Base-by-base conservation (phyloP, 2,888 invertebrate genomes). In the Torymus aiolomorphi region DNA sequence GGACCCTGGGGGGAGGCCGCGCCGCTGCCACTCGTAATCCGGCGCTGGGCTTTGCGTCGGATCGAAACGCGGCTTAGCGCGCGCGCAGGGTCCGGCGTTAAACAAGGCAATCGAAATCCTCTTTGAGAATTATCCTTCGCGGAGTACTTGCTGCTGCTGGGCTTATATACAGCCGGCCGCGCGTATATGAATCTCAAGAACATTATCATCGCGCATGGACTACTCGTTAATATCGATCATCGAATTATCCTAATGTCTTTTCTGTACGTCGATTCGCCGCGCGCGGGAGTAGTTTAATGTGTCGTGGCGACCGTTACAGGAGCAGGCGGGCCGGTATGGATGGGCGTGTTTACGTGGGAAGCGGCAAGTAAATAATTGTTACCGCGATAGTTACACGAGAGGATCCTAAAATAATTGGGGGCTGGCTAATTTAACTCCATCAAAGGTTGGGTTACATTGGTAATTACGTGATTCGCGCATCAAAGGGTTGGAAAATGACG, bases 71-170 rank as follows among this genome's bases (percentile, higher is more conserved):
- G n/a, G 69, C 78, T 73, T 73, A 78, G 31, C 71, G 20, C 8
- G 14, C 62, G 18, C 14, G 24, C 51, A 5, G 59, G 49, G 31
- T 8, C 0, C 72, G 78, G 74, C 82, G 83, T 84, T 83, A 76
- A 83, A 82, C 83, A 82, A 80, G 76, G 82, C 69, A 57, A 80
- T 82, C 81, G 80, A 82, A 84, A 84, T 83, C 82, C 84, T 84
- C 81, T 83, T 83, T 79, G 80, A 80, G 80, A 82, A 82, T 80
- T 74, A 81, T 77, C 69, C 69, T 81, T 18, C 20, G 42, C 14
- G 61, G 57, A 78, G 80, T 69, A 67, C 79, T 57, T 81, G 79
- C 59, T 42, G 24, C 2, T 14, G 14, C 51, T 18, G 14, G 10
- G 12, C 42, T 54, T 13, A 42, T 16, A 24, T 11, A 16, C 8